Evolutionary conservation across 2,888 invertebrate species (phyloP), one percentile per base, ranked within the genome.

Genomic region (Sesia apiformis): DNA sequence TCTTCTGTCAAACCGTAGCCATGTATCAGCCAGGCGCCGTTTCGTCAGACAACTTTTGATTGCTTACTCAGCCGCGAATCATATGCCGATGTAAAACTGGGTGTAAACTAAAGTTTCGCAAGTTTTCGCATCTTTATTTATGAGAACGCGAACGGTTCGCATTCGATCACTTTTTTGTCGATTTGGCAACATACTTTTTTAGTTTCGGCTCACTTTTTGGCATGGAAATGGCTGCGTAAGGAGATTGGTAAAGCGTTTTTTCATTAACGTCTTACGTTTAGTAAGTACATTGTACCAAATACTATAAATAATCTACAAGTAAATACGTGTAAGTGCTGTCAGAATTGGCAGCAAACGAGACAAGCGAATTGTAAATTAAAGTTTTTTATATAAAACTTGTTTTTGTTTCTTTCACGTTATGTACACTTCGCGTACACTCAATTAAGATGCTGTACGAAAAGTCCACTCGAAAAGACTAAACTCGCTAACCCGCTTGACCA

Each of bases 101-200:
- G 68, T 66, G 66, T 64, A 63, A 73, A 74, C 70, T 71, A 63
- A 58, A 69, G 60, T 69, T 67, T 61, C 61, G 60, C 62, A 69
- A 75, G 65, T 76, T 75, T 63, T 60, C 69, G 61, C 74, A 80
- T 79, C 69, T 77, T 80, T 84, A 83, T 84, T 84, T 84, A 82
- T 81, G 81, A 76, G 74, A 8, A 38, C 42, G 39, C 58, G 58
- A 71, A 74, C 75, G 74, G 69, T 74, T 77, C 76, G 74, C 76
- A 78, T 75, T 65, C 75, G 75, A 81, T 76, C 74, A 65, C 58
- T 69, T 69, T 62, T 64, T 64, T 65, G 60, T 50, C 43, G 52
- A 55, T 49, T 64, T 57, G 57, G 55, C 62, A 66, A 63, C 57
- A 63, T 63, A 58, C 57, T 57, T 63, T 66, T 66, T 65, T 65